Base-by-base conservation (phyloP, 92 coral and sea anemone genomes). In the Bergia puertoricense region DNA sequence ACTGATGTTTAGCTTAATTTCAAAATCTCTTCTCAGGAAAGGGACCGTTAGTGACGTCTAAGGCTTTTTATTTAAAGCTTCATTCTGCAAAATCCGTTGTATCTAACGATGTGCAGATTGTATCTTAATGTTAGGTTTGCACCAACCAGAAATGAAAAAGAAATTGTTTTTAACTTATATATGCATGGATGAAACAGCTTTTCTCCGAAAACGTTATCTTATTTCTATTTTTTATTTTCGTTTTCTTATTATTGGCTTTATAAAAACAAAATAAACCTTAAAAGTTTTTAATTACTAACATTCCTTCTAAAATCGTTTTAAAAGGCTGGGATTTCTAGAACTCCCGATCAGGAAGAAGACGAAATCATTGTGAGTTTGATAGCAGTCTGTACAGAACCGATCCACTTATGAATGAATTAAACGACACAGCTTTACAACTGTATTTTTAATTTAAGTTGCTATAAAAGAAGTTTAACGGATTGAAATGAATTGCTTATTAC, bases 321-420 rank as follows among this genome's bases (percentile, higher is more conserved):
- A 50, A 79, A 79, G 82, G 82, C 44, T 37, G 41, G 67, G 11
- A 79, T 1, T 79, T 79, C 67, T 79, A 51, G 42, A 13, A n/a
- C 82, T 8, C 40, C 82, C 5, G 40, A 23, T 48, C 66, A 48
- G 67, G 82, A 79, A 46, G 43, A 79, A 79, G 67, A 79, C 82
- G 67, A 50, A 79, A 79, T 30, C 37, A 23, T 48, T 79, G 82
- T 79, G 82, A 79, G 82, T 79, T 79, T 20, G 44, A 37, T 79
- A 79, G 16, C 39, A 48, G 9, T 78, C 56, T 46, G 2, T 78
- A n/a, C 18, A 78, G 81, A 77, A 77, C 40, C 13, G 75, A 69
- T 69, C 75, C 39, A 66, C 43, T 37, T 2, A 73, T 37, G 15
- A 7, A 54, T 54, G 59, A 11, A 13, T 54, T 10, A 54, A 8